Evolutionary conservation across 2,888 invertebrate species (phyloP).

Genomic region (Chromoteleia sp.): DNA sequence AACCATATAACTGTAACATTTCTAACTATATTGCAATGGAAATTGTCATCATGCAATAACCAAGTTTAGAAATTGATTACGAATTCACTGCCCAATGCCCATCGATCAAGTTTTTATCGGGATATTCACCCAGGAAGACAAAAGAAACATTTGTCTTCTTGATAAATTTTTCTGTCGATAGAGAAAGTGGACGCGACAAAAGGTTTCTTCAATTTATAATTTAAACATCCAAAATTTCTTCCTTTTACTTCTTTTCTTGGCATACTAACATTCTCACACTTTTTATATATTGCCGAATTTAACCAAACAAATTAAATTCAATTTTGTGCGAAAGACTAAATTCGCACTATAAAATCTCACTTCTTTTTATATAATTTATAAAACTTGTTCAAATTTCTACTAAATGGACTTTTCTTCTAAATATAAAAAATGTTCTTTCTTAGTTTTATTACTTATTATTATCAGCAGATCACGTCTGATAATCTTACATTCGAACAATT

Average conservation of each 20-base stretch:
- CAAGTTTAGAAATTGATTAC: neutral
- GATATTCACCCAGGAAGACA: constrained; percentile 1
- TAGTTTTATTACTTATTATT: too few species aligned
- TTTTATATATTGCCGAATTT: neutral
- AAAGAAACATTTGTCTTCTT: constrained; percentile 10
- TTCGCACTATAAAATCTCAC: too few species aligned
- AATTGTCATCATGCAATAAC: neutral
- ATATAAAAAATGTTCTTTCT: too few species aligned
- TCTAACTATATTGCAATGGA: neutral
- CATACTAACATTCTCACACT: neutral
- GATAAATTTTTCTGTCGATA: constrained; percentile 40
- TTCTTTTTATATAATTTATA: too few species aligned
- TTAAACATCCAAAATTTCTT: constrained; percentile 16
- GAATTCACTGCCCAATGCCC: neutral
- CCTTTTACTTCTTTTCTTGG: neutral
- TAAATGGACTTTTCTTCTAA: too few species aligned
- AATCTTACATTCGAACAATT: too few species aligned
- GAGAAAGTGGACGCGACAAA: constrained; percentile 17
- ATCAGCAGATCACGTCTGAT: too few species aligned
- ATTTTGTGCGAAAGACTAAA: too few species aligned
- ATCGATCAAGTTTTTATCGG: constrained; percentile 30
- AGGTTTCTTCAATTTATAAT: constrained; percentile 11
- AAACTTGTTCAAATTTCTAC: too few species aligned
- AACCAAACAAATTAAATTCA: neutral
- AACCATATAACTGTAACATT: too few species aligned